Conservation (phyloP, 1,140 invertebrate genomes). For the Andrena cerasifolii region DNA sequence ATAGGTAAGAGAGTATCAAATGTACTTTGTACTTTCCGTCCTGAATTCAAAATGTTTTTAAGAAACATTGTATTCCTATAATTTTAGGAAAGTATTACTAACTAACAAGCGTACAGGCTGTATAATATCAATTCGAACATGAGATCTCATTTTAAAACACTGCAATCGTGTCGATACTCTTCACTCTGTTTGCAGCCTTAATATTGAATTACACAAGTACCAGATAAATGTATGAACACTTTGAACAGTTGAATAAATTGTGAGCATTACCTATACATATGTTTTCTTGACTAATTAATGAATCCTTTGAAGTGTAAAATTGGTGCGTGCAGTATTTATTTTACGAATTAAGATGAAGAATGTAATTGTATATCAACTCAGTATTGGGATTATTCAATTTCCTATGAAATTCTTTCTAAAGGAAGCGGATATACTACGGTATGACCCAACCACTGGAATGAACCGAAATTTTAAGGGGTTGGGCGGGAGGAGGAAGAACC, state of each 20-base stretch:
- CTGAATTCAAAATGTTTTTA: neutral
- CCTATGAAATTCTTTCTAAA: too few relatives aligned
- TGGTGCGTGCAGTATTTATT: neutral
- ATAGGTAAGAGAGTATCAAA: neutral
- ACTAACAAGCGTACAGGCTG: too few relatives aligned
- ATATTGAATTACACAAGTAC: neutral
- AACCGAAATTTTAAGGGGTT: too few relatives aligned
- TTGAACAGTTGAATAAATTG: neutral
- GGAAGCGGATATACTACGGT: too few relatives aligned
- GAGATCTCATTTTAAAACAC: neutral
- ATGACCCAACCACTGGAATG: too few relatives aligned
- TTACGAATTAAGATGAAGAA: neutral
- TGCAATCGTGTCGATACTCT: neutral
- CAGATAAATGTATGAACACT: neutral
- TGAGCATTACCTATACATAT: neutral
- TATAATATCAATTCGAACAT: too few relatives aligned
- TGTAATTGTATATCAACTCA: too few relatives aligned
- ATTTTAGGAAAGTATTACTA: too few relatives aligned
- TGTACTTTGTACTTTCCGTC: neutral
- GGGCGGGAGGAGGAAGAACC: too few relatives aligned
- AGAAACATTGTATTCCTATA: neutral
- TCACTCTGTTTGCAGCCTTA: conserved; percentile 16
- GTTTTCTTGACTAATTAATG: neutral
- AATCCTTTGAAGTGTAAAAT: neutral
- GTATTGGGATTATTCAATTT: too few relatives aligned